A percentile compares a stretch with the other conserved stretches of the same genome.
Conservation (phyloP, 2,888 invertebrate species). For the Caradrina kadenii region DNA sequence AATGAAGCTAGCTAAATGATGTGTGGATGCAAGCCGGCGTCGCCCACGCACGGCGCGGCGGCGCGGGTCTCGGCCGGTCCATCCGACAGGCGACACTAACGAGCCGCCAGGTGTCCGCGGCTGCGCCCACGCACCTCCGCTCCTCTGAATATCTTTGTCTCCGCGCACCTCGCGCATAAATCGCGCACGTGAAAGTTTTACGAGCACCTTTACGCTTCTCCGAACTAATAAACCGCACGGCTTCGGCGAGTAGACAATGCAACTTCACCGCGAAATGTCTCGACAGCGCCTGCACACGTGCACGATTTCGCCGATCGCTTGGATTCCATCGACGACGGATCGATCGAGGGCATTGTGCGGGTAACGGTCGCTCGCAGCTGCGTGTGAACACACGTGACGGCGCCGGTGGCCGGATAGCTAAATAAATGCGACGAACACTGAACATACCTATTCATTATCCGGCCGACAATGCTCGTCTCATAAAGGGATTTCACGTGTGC, state of each 20-base stretch:
- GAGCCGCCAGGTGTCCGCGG: constrained; percentile 89
- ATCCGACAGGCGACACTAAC: constrained; percentile 84
- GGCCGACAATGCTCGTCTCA: constrained; percentile 87
- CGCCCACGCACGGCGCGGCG: constrained; percentile 51
- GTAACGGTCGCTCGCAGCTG: constrained; percentile 90
- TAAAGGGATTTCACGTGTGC: constrained; percentile 90
- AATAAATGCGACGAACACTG: constrained; percentile 87
- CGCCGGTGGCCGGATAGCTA: constrained; percentile 89
- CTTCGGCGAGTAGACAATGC: constrained; percentile 83
- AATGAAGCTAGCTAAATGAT: constrained; percentile 28
- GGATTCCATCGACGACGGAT: constrained; percentile 87
- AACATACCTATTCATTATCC: constrained; percentile 89
- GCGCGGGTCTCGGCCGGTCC: constrained; percentile 60
- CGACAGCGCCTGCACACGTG: constrained; percentile 83
- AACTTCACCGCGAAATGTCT: constrained; percentile 83
- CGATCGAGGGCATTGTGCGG: constrained; percentile 90
- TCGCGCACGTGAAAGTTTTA: constrained; percentile 90
- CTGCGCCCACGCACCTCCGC: constrained; percentile 85
- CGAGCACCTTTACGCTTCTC: constrained; percentile 87
- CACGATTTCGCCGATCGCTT: constrained; percentile 87
- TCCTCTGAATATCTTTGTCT: constrained; percentile 88
- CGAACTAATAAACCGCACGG: constrained; percentile 84
- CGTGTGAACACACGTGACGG: constrained; percentile 88
- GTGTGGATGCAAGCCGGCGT: constrained; percentile 50
- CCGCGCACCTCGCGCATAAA: constrained; percentile 85